These are phyloP conservation scores for Drosophila murphyi DNA, from an alignment of 1,140 invertebrate genomes.

Conservation along the genomic window DNA sequence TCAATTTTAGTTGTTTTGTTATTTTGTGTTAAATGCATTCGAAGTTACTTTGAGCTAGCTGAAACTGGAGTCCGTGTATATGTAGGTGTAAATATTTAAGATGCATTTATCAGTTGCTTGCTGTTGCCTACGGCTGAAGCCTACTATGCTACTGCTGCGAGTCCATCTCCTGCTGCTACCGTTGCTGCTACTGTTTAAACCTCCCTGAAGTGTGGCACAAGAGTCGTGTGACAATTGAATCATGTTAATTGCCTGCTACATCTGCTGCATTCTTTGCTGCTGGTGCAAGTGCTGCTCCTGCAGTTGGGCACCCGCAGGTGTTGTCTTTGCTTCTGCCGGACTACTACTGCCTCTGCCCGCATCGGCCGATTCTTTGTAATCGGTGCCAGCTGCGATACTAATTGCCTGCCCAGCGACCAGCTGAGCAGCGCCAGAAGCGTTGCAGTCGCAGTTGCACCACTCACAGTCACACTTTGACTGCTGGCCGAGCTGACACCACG, in stretches of 20 bases:
- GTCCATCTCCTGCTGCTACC: neutral
- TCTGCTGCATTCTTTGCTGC: slow-evolving; percentile 57
- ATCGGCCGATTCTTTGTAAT: slow-evolving; percentile 47
- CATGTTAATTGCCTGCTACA: slow-evolving; percentile 79
- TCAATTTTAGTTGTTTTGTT: slow-evolving; percentile 35
- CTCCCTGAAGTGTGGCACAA: slow-evolving; percentile 75
- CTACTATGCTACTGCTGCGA: slow-evolving; percentile 39
- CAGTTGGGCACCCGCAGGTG: slow-evolving; percentile 58
- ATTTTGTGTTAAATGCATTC: slow-evolving; percentile 68
- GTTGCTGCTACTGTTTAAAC: slow-evolving; percentile 23
- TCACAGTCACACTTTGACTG: slow-evolving; percentile 41
- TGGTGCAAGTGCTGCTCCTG: slow-evolving; percentile 30
- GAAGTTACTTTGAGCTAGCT: slow-evolving; percentile 78
- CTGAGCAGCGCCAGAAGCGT: slow-evolving; percentile 65
- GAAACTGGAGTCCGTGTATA: slow-evolving; percentile 59
- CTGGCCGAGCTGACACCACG: slow-evolving; percentile 54
- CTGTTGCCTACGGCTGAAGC: slow-evolving; percentile 65
- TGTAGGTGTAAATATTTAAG: slow-evolving; percentile 64
- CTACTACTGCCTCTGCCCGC: slow-evolving; percentile 24
- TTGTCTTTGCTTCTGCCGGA: slow-evolving; percentile 37
- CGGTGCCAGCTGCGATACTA: slow-evolving; percentile 62
- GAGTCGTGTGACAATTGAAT: slow-evolving; percentile 78
- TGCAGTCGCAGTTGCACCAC: slow-evolving; percentile 33
- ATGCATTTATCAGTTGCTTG: slow-evolving; percentile 71
- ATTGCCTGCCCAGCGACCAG: slow-evolving; percentile 69